Conservation (phyloP, 2,797 vertebrate genomes). For the Malurus leucopterus region DNA sequence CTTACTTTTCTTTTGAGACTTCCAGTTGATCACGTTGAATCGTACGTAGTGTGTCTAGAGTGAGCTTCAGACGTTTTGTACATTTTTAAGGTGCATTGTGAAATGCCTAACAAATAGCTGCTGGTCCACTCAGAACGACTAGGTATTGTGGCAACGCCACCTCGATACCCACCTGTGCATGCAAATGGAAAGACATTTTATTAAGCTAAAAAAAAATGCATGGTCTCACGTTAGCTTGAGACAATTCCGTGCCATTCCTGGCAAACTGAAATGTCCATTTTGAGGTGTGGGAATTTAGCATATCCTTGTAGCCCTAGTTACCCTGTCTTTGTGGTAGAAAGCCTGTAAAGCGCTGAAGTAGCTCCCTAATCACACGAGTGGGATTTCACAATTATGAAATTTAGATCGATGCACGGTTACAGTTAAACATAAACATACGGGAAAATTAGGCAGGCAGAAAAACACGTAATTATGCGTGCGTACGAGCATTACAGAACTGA, state of each 20-base stretch:
- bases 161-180: fast-evolving
- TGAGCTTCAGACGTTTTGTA: not conserved
- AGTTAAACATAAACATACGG: not conserved
- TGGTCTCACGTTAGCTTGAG: not conserved
- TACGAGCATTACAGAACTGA: not conserved
- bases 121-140: not conserved
- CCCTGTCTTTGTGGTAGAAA: not conserved
- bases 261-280: not conserved
- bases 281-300: not conserved
- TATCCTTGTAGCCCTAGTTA: not conserved
- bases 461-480: not conserved
- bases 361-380: not conserved
- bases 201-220: not conserved
- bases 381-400: not conserved
- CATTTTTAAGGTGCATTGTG: not conserved
- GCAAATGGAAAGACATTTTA: not conserved
- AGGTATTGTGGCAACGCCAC: not conserved
- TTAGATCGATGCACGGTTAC: not conserved
- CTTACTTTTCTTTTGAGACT: not conserved
- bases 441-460: not conserved
- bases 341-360: not conserved
- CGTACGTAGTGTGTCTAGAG: not conserved
- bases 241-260: not conserved
- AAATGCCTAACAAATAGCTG: not conserved
- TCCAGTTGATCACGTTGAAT: not conserved